These are phyloP conservation scores for Drosophila infuscata DNA, from an alignment of 2,888 invertebrate species.

Conservation along the genomic window DNA sequence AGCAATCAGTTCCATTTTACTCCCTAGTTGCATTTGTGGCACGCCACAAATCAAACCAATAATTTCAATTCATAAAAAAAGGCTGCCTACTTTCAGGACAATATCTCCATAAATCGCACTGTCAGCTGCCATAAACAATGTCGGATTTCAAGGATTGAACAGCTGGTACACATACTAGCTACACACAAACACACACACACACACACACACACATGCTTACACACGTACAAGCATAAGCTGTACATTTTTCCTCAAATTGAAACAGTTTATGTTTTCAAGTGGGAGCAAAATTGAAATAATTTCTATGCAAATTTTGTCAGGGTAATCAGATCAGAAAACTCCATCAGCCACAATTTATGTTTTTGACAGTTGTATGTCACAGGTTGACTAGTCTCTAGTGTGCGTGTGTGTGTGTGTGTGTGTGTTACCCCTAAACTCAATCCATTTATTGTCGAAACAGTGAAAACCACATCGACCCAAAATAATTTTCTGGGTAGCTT, in stretches of 20 bases:
- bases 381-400: conserved; percentile 12
- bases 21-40: conserved; percentile 8
- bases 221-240: conserved; percentile 15
- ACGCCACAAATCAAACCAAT: conserved; percentile 12
- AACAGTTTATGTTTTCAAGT: conserved; percentile 58
- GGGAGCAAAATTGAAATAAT: conserved; percentile 65
- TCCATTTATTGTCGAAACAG: conserved; percentile 3
- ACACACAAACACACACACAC: conserved; percentile 15
- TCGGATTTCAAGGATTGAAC: conserved; percentile 19
- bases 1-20: background rate
- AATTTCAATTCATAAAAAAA: conserved; percentile 33
- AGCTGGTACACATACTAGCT: conserved; percentile 5
- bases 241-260: conserved; percentile 65
- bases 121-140: conserved; percentile 73
- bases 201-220: conserved; percentile 4
- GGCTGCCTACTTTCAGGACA: conserved; percentile 26
- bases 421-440: background rate
- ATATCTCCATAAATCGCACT: conserved; percentile 47
- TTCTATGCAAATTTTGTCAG: conserved; percentile 69
- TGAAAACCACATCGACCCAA: conserved; percentile 31
- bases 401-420: background rate
- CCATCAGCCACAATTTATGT: conserved; percentile 51
- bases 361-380: conserved; percentile 64
- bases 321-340: conserved; percentile 67
- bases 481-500: conserved; percentile 5